Evolutionary conservation across 1,140 invertebrate genomes (phyloP).

Genomic region (Halictus rubicundus): DNA sequence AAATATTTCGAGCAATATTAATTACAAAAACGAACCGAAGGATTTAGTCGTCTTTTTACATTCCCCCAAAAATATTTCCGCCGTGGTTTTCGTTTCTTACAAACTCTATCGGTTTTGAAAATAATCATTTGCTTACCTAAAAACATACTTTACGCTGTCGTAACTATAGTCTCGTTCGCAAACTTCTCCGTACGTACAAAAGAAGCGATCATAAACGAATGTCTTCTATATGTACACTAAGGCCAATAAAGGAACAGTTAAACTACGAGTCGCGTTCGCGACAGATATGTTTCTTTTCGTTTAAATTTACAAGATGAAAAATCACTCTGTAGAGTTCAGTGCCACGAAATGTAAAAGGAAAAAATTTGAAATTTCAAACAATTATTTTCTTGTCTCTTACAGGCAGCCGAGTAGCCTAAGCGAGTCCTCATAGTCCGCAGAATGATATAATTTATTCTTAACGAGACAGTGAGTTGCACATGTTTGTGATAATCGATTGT

Average conservation of each 20-base stretch:
- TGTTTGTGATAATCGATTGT: too few species aligned
- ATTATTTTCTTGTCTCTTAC: neutral
- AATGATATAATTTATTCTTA: neutral
- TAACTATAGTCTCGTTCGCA: conserved; percentile 11
- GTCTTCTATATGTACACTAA: conserved; percentile 38
- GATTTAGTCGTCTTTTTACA: neutral
- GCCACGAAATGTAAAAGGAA: conserved; percentile 5
- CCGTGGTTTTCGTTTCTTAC: neutral
- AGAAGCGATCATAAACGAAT: neutral
- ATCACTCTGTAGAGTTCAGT: conserved; percentile 36
- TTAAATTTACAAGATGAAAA: conserved; percentile 14
- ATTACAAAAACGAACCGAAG: conserved; percentile 1
- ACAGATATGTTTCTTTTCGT: conserved; percentile 59
- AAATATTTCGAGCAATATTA: conserved; percentile 4
- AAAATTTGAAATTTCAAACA: neutral
- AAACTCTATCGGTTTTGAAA: conserved; percentile 25
- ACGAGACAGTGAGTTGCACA: conserved; percentile 14
- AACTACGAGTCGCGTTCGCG: conserved; percentile 49
- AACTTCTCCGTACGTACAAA: conserved; percentile 2
- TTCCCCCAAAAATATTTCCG: conserved; percentile 26
- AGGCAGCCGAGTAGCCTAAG: neutral
- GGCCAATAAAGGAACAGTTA: conserved; percentile 66
- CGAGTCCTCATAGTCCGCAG: neutral
- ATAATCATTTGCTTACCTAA: conserved; percentile 25
- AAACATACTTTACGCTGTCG: conserved; percentile 15